Evolutionary conservation across 2,113 vertebrate genomes (phyloP).

Genomic region (Chaetodon auriga): DNA sequence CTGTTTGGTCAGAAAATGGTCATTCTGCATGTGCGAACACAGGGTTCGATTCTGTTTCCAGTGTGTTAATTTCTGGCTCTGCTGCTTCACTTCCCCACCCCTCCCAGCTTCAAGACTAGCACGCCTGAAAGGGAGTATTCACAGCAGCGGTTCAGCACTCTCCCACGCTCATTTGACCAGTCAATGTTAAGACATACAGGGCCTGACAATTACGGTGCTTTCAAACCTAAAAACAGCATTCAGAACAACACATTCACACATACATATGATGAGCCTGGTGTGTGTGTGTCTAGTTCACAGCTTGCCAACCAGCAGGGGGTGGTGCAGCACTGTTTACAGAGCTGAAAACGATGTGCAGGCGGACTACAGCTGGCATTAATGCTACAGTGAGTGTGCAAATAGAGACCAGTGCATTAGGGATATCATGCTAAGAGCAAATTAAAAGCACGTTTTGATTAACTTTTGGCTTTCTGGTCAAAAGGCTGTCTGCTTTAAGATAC

Average conservation of each 20-base stretch:
- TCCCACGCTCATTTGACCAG: not conserved
- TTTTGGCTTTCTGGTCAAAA: not conserved
- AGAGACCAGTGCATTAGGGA: not conserved
- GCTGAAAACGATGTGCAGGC: conserved; percentile 37
- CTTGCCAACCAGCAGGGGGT: conserved; percentile 59
- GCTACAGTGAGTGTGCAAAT: conserved; percentile 35
- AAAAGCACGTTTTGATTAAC: not conserved
- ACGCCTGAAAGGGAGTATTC: not conserved
- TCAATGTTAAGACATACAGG: not conserved
- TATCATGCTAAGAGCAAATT: not conserved
- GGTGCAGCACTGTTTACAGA: conserved; percentile 41
- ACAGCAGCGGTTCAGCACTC: not conserved
- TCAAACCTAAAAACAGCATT: conserved; percentile 13
- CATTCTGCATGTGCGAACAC: not conserved
- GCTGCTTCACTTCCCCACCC: not conserved
- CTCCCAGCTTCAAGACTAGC: not conserved
- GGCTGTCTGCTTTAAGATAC: not conserved
- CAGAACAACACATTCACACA: not conserved
- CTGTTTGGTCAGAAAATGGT: not conserved
- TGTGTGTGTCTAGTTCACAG: conserved; percentile 17
- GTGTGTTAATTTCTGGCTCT: not conserved
- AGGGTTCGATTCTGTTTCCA: not conserved
- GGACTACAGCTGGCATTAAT: conserved; percentile 8
- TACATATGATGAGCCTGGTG: not conserved
- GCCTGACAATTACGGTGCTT: not conserved